phyloP scores from a whole-genome alignment of 2,888 invertebrate genomes.

The Aethes cnicana region DNA sequence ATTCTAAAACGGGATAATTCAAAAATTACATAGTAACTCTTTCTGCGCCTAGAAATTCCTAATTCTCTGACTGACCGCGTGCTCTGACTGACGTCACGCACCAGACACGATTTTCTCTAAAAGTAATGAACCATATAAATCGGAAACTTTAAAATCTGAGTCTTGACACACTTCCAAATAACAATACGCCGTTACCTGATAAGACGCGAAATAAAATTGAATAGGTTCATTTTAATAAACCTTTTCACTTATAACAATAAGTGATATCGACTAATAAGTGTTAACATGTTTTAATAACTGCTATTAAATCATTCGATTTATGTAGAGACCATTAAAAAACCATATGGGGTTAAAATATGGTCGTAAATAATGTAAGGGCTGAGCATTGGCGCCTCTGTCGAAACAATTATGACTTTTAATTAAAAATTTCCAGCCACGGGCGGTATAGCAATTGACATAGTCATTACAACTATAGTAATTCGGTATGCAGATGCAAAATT shows the following conservation, averaged over 20 bases:
- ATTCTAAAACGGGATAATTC: too few relatives aligned
- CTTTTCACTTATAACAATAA: constrained; percentile 8
- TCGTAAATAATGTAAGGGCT: constrained; percentile 18
- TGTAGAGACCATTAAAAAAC: constrained; percentile 19
- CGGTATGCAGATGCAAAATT: too few relatives aligned
- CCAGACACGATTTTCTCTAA: too few relatives aligned
- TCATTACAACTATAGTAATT: too few relatives aligned
- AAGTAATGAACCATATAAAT: too few relatives aligned
- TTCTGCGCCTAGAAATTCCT: too few relatives aligned
- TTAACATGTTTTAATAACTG: background rate
- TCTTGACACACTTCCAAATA: background rate
- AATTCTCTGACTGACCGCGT: too few relatives aligned
- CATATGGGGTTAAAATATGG: constrained; percentile 1
- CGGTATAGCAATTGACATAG: constrained; percentile 31
- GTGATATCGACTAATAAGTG: background rate
- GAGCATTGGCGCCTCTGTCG: constrained; percentile 8
- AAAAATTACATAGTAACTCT: too few relatives aligned
- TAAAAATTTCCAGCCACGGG: constrained; percentile 16
- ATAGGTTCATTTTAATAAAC: background rate
- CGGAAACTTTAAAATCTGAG: background rate
- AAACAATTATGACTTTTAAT: constrained; percentile 28
- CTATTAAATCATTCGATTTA: constrained; percentile 12
- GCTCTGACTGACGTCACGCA: too few relatives aligned
- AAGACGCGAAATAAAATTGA: background rate
- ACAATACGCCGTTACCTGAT: background rate